Percentiles rank a stretch among this genome's conserved stretches.
These are phyloP conservation scores for Plagodis dolabraria DNA, from an alignment of 2,888 invertebrate species.

Conservation along the genomic window DNA sequence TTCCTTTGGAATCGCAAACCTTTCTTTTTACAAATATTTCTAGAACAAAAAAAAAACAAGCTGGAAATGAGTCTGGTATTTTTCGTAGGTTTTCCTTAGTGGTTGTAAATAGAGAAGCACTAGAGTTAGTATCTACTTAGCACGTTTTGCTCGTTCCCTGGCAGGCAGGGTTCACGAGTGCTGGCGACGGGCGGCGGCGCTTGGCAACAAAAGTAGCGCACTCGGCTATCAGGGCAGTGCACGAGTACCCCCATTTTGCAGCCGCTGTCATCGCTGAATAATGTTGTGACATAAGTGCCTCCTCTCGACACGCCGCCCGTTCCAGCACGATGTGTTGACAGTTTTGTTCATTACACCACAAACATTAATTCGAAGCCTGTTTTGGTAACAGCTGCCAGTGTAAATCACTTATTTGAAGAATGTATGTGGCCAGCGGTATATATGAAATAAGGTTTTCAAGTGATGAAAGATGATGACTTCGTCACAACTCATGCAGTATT, in stretches of 20 bases:
- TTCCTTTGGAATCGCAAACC: too few species aligned
- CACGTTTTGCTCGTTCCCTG: conserved; percentile 31
- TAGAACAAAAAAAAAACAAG: conserved; percentile 17
- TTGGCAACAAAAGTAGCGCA: conserved; percentile 22
- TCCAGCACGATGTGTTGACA: conserved; percentile 26
- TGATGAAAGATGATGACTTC: too few species aligned
- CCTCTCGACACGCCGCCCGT: conserved; percentile 14
- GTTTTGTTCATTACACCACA: conserved; percentile 25
- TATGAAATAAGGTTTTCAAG: not conserved
- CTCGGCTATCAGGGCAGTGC: conserved; percentile 26
- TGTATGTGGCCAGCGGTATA: not conserved
- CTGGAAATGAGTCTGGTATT: conserved; percentile 27
- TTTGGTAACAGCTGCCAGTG: conserved; percentile 3
- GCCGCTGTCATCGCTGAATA: conserved; percentile 43
- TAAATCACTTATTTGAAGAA: conserved; percentile 1
- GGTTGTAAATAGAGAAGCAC: conserved; percentile 24
- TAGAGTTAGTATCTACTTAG: conserved; percentile 24
- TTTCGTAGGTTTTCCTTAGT: conserved; percentile 31
- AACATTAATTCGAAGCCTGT: conserved; percentile 17
- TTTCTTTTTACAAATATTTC: conserved; percentile 8
- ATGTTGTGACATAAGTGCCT: conserved; percentile 32
- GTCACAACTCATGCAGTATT: not conserved
- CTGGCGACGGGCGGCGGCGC: conserved; percentile 16
- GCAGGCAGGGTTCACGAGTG: conserved; percentile 27
- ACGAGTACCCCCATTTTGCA: conserved; percentile 34